Base-by-base conservation (phyloP, 2,113 vertebrate genomes). In the Isichthys henryi region DNA sequence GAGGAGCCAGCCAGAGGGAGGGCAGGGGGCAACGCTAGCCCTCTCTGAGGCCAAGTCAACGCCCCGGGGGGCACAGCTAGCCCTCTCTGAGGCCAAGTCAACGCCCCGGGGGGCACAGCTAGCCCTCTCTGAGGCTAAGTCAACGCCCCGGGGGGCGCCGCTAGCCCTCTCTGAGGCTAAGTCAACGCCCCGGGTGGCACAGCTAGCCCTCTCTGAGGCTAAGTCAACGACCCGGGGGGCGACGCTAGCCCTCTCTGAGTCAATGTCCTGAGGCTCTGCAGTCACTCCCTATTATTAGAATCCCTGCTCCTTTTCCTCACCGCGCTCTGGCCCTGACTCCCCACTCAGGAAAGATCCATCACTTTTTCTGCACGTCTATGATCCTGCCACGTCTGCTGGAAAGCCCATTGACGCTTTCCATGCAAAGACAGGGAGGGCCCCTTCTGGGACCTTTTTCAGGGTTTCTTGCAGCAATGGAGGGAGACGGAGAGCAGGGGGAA, bases 261-360 rank as follows among this genome's bases (percentile, higher is more conserved):
- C 39, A 39, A 39, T 39, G 39, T 3, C 6, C 8, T 21, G 27
- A 31, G 19, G 31, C 56, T 13, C 52, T 21, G 45, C 88, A 80
- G 66, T 50, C 88, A n/a, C 3, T 2, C 5, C 31, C 70, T 39
- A 39, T 83, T 43, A 88, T 53, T 82, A 89, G 66, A 43, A 39
- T 35, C 31, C 10, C 31, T 46, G 77, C 88, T 19, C 66, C 45
- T 27, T 52, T 86, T 46, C 49, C 49, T 8, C 23, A 23, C 50
- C 35, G 0, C 3, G 19, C 70, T 35, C 74, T 23, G 50, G 50
- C 66, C 74, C 85, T 43, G 15, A 19, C 50, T 88, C 70, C 45
- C 89, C n/a, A 1, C 39, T 88, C 50, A 5, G n/a, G 74, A 88
- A 49, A 90, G n/a, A 90, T 90, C 89, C 87, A 90, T 88, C 87